Base-by-base conservation (phyloP, 1,140 invertebrate species). In the Temnothorax curvispinosus region DNA sequence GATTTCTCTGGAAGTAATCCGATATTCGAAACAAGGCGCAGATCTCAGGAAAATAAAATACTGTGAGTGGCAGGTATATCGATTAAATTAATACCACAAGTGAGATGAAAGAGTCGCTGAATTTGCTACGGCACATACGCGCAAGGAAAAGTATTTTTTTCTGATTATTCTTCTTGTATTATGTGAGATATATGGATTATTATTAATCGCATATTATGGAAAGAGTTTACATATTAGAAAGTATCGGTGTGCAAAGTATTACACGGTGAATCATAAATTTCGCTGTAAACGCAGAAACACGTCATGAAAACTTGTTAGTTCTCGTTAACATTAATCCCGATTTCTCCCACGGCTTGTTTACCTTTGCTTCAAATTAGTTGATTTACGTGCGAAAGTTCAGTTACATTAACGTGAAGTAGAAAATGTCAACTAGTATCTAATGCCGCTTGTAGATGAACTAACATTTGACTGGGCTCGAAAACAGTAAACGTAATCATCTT, bases 281-380 rank as follows among this genome's bases (percentile, higher is more conserved):
- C 21, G 11, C 35, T 18, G 32, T n/a, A 35, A 27, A 41, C 35
- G 64, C 76, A 13, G n/a, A 62, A 62, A 76, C 27, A 11, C 13
- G 35, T 54, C 47, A 54, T 13, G 58, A 77, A 52, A 54, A 85
- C 47, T 77, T 35, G 41, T 85, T 77, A 44, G n/a, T 38, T 8
- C 54, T 60, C 69, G 18, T 75, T 50, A 74, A 75, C 81, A 41
- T 64, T 47, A 62, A n/a, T 47, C 21, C 50, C 47, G 82, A 65
- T 85, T 85, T 85, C 74, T 85, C 58, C n/a, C 21, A 85, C 35
- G 21, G 52, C 72, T 75, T 35, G 81, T 76, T 76, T 77, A 85
- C 47, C 35, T 77, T 52, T 54, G 60, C 58, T 52, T 54, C 7
- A n/a, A 52, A 65, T 52, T 56, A 35, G 13, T 50, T 64, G 38